Conservation (phyloP, 2,113 vertebrate genomes). For the Chelonoidis abingdonii region DNA sequence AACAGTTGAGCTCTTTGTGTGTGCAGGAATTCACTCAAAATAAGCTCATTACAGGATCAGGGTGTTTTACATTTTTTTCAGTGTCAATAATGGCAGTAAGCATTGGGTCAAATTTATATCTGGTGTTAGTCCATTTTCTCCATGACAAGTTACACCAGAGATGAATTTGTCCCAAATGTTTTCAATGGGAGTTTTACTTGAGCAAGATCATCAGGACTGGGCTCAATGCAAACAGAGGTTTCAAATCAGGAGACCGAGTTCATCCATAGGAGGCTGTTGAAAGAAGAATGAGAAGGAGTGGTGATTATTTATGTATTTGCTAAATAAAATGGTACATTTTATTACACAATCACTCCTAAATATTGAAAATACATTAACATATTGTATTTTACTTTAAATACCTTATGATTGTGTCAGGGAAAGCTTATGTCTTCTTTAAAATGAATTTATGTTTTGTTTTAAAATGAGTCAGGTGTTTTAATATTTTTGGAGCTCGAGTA, state of each 20-base stretch:
- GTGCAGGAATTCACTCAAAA: background rate
- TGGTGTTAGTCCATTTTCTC: background rate
- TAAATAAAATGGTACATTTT: background rate
- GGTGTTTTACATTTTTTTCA: background rate
- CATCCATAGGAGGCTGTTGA: background rate
- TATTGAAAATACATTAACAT: background rate
- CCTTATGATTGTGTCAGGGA: rapidly evolving
- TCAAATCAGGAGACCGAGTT: background rate
- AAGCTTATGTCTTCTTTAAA: background rate
- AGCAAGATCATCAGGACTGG: background rate
- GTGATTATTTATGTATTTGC: background rate
- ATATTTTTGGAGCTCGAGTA: rapidly evolving
- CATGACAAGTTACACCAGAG: background rate
- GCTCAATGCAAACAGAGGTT: rapidly evolving
- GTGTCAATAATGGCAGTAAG: background rate
- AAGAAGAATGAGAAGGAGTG: background rate
- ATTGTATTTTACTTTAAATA: background rate
- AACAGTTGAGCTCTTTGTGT: background rate
- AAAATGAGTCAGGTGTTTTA: background rate
- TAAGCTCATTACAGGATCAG: background rate
- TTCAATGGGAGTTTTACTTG: background rate
- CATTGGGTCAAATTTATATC: background rate
- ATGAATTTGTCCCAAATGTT: rapidly evolving
- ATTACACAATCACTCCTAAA: background rate
- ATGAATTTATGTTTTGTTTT: background rate